Percentiles rank a stretch among this genome's conserved stretches.
Evolutionary conservation across 2,888 invertebrate species (phyloP).

Genomic region (Xestobium rufovillosum): DNA sequence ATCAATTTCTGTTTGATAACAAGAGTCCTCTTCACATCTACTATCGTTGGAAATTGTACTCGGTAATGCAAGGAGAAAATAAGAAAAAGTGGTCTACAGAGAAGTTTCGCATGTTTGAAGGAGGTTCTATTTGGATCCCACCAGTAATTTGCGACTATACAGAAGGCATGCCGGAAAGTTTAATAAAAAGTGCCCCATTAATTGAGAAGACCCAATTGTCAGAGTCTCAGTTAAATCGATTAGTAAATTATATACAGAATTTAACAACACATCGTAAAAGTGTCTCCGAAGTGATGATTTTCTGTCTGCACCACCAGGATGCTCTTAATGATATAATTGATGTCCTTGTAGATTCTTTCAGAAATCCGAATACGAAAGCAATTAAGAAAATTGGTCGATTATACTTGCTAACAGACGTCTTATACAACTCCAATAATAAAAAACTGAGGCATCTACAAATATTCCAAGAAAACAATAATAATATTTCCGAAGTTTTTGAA

Average conservation of each 20-base stretch:
- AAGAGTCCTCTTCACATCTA: conserved; percentile 49
- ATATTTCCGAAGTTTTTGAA: conserved; percentile 66
- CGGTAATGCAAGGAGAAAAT: conserved; percentile 89
- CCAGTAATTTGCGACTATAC: conserved; percentile 88
- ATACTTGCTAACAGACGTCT: conserved; percentile 90
- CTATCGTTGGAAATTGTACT: conserved; percentile 96
- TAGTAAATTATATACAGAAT: conserved; percentile 79
- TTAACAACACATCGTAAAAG: conserved; percentile 67
- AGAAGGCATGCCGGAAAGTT: conserved; percentile 91
- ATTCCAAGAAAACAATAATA: conserved; percentile 63
- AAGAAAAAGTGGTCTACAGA: conserved; percentile 79
- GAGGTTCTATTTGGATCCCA: conserved; percentile 92
- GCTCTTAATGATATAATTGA: conserved; percentile 89
- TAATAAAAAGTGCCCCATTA: conserved; percentile 58
- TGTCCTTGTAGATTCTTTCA: conserved; percentile 79
- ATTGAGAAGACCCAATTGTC: conserved; percentile 58
- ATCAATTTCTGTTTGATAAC: conserved; percentile 88
- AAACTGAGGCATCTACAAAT: not conserved
- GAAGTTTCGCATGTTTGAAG: conserved; percentile 92
- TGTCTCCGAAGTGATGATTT: conserved; percentile 92
- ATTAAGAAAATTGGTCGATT: conserved; percentile 84
- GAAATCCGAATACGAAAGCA: conserved; percentile 57
- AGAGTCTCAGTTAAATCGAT: conserved; percentile 73
- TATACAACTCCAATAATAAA: conserved; percentile 84
- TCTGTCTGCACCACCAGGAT: conserved; percentile 93